Evolutionary conservation across 2,888 invertebrate genomes (phyloP).

Genomic region (Carabus problematicus): DNA sequence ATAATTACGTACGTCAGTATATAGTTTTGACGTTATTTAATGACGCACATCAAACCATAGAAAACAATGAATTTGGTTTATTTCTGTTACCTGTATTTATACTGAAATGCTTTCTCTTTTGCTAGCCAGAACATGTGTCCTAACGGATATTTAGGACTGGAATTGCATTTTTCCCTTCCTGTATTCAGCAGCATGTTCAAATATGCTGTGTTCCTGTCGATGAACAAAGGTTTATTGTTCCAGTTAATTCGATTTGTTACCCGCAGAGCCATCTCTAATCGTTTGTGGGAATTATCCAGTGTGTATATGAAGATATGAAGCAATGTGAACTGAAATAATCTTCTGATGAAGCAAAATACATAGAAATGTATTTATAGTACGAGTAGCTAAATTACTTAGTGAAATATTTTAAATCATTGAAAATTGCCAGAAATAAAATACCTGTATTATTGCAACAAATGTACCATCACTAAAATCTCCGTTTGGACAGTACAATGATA

Average conservation of each 20-base stretch:
- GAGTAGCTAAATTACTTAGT: no score
- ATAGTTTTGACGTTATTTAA: no score
- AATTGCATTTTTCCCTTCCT: constrained; percentile 14
- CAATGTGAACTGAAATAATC: no score
- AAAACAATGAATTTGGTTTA: no score
- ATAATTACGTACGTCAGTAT: no score
- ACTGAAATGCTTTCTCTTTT: constrained; percentile 46
- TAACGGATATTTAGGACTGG: constrained; percentile 19
- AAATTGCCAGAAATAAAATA: constrained; percentile 2
- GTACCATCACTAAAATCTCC: constrained; percentile 35
- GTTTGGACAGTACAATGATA: constrained; percentile 26
- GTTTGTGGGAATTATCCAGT: constrained; percentile 12
- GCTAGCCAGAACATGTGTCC: constrained; percentile 45
- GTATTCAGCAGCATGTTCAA: constrained; percentile 1
- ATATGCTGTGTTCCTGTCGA: constrained; percentile 4
- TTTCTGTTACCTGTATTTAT: constrained; percentile 47
- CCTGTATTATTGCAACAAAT: constrained; percentile 32
- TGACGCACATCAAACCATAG: no score
- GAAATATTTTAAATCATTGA: neutral
- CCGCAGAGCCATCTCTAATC: constrained; percentile 21
- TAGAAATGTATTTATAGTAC: no score
- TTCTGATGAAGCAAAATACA: no score
- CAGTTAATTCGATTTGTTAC: constrained; percentile 28
- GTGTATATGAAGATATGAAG: constrained; percentile 26
- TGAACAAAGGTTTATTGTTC: constrained; percentile 25